Conservation (phyloP, 2,797 vertebrate genomes). For the Borostomias antarcticus region DNA sequence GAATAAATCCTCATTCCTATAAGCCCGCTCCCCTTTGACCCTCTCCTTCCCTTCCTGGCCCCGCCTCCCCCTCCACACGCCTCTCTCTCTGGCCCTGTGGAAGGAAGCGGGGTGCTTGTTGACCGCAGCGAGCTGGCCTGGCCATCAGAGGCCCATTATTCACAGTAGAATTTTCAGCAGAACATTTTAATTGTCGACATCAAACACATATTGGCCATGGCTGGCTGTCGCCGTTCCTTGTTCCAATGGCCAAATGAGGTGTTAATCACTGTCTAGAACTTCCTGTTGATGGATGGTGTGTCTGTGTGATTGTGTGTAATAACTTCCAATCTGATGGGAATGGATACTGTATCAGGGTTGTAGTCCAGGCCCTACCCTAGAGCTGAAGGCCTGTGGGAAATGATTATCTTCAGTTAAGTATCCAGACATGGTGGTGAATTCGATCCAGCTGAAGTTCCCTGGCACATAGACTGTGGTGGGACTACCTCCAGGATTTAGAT, state of each 20-base stretch:
- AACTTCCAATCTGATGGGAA: slow-evolving; percentile 29
- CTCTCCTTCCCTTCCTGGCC: not conserved
- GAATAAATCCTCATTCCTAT: slow-evolving; percentile 35
- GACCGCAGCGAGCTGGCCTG: not conserved
- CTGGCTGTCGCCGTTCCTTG: slow-evolving; percentile 1
- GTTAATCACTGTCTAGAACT: slow-evolving; percentile 26
- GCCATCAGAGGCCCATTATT: too few species aligned
- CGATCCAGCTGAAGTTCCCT: slow-evolving; percentile 68
- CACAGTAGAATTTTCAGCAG: slow-evolving; percentile 11
- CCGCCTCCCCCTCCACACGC: slow-evolving; percentile 2
- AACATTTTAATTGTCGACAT: slow-evolving; percentile 2
- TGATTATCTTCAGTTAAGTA: slow-evolving; percentile 61
- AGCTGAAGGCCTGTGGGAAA: slow-evolving; percentile 46
- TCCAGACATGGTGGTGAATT: slow-evolving; percentile 56
- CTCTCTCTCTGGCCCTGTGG: slow-evolving; percentile 5
- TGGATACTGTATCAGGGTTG: slow-evolving; percentile 10
- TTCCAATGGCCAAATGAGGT: slow-evolving; percentile 34
- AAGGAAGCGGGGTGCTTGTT: slow-evolving; percentile 1
- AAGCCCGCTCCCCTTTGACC: slow-evolving; percentile 28
- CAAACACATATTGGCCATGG: not conserved
- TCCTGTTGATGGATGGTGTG: not conserved
- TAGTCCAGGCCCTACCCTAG: slow-evolving; percentile 32
- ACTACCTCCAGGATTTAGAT: slow-evolving; percentile 48
- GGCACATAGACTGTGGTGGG: slow-evolving; percentile 38
- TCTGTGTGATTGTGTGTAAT: slow-evolving; percentile 11